Evolutionary conservation across 2,113 vertebrate species (phyloP).

Genomic region (Corythaeola cristata): DNA sequence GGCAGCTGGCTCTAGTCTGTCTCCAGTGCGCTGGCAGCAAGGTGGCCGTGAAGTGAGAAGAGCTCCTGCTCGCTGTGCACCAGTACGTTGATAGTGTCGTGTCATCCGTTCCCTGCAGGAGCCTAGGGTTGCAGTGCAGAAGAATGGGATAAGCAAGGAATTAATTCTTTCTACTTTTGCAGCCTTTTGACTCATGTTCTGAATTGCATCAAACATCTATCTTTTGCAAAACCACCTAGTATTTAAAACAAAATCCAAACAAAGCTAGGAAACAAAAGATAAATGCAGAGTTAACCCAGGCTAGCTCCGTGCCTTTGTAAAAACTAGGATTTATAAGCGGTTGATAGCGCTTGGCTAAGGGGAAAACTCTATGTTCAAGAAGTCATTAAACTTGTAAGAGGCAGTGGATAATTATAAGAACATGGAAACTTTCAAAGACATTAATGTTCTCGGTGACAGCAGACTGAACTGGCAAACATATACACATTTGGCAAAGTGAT

Average conservation of each 20-base stretch:
- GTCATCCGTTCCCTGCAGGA: conserved; percentile 26
- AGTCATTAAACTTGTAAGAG: background rate
- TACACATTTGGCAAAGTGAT: background rate
- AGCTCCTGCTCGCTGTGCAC: background rate
- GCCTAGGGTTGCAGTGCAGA: background rate
- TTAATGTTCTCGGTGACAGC: background rate
- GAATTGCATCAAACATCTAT: background rate
- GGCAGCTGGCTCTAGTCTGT: background rate
- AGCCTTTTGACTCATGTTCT: background rate
- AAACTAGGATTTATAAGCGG: background rate
- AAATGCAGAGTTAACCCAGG: background rate
- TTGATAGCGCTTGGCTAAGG: background rate
- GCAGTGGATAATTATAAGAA: background rate
- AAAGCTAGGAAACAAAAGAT: background rate
- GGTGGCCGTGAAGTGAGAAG: background rate
- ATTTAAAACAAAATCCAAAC: background rate
- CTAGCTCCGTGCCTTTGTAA: background rate
- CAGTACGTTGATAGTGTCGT: background rate
- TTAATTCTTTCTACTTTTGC: background rate
- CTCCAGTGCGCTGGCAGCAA: background rate
- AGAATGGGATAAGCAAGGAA: background rate
- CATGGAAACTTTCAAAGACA: background rate
- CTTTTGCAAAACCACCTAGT: background rate
- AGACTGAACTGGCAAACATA: background rate
- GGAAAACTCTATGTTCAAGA: background rate